Conservation (phyloP, 2,797 vertebrate genomes). For the Neoniphon sammara region DNA sequence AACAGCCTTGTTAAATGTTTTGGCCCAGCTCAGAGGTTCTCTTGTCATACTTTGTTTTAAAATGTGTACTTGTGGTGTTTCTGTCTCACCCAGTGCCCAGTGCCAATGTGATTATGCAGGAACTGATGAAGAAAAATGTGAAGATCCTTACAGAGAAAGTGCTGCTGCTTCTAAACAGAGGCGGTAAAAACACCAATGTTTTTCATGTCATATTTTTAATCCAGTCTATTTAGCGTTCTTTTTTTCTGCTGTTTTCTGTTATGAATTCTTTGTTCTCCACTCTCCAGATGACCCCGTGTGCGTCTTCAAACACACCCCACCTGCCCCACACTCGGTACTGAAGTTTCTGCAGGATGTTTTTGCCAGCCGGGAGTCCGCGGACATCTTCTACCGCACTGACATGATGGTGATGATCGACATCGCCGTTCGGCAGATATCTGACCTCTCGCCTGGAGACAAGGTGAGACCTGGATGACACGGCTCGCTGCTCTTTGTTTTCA, state of each 20-base stretch:
- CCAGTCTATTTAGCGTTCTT: neutral
- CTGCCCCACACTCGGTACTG: conserved; percentile 91
- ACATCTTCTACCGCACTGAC: conserved; percentile 96
- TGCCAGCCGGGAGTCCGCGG: conserved; percentile 85
- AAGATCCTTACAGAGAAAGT: conserved; percentile 96
- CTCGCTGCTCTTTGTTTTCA: neutral
- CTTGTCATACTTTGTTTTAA: neutral
- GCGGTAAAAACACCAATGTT: too few relatives aligned
- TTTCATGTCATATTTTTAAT: neutral
- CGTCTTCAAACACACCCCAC: conserved; percentile 94
- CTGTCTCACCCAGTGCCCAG: conserved; percentile 84
- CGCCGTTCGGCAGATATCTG: conserved; percentile 93
- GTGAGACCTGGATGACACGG: conserved; percentile 60
- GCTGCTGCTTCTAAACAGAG: conserved; percentile 93
- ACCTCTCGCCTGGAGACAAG: conserved; percentile 97
- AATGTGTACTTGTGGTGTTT: neutral
- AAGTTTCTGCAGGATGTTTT: conserved; percentile 98
- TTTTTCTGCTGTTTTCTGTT: neutral
- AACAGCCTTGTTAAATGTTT: neutral
- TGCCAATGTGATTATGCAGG: conserved; percentile 92
- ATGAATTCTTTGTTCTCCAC: neutral
- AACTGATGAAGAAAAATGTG: conserved; percentile 91
- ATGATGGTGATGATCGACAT: conserved; percentile 99
- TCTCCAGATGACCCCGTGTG: conserved; percentile 92
- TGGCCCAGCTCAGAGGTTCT: neutral